Evolutionary conservation across 2,113 vertebrate species (phyloP), one percentile per base, ranked within the genome.

Genomic region (Calidris pygmaea): DNA sequence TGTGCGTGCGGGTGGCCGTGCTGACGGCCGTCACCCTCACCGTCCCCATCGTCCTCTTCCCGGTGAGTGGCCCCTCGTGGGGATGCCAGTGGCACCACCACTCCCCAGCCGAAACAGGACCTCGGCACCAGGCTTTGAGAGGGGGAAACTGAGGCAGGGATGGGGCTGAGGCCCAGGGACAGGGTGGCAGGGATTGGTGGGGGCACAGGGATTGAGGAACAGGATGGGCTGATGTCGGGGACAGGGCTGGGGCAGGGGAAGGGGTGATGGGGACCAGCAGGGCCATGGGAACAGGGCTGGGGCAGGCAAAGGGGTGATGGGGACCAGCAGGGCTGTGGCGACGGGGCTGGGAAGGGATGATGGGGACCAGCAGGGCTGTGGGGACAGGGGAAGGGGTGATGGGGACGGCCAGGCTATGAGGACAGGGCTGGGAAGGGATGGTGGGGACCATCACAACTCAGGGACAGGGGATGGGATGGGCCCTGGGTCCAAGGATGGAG

Each of bases 11-110:
- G 10, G 98, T 99, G 94, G 99, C 99, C 1, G 99, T 99, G 96
- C 99, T 99, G 92, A 99, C 98, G 0, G 99, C 99, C 0, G 99
- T 99, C 94, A 99, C 99, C 0, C 98, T 99, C 96, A 99, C 99
- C 0, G 99, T 99, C 47, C 99, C 99, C 11, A 99, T 99, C 0
- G 99, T 99, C 39, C 98, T 99, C 76, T 99, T 99, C 93, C 99
- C 99, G 35, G 99, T 99, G 96, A 98, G 99, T 97, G 29, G 10
- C 15, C 53, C 19, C 29, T 55, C 11, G 7, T 3, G 7, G 79
- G 41, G 58, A 23, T 50, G 30, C 32, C 26, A 34, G 58, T 58
- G 55, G 32, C 32, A 72, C 39, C 2, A 3, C 34, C 41, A 14
- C 15, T 22, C 9, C 19, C 3, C 24, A 59, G 43, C 53, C 3